Conservation (phyloP, 2,888 invertebrate genomes). For the Portevinia maculata region DNA sequence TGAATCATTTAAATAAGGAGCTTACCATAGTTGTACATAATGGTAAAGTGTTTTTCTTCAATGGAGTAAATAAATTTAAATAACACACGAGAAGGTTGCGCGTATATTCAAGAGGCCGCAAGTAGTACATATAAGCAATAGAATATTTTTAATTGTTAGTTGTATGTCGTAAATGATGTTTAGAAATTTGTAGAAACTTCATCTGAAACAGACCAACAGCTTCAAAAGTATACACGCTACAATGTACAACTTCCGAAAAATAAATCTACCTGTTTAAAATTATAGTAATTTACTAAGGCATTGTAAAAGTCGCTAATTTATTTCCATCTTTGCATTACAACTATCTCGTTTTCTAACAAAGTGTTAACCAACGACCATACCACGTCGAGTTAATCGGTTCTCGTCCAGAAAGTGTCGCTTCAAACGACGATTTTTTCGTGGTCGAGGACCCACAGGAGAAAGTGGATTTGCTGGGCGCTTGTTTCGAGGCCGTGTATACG, state of each 20-base stretch:
- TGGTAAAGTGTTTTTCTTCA: conserved; percentile 91
- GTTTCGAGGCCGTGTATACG: no score
- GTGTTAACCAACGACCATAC: no score
- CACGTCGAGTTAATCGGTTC: no score
- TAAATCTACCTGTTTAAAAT: no score
- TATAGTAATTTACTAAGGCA: not conserved
- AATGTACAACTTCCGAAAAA: no score
- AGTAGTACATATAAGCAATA: conserved; percentile 59
- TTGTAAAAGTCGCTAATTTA: no score
- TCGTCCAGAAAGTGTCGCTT: no score
- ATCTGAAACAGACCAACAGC: not conserved
- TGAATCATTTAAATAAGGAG: conserved; percentile 72
- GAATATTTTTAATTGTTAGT: conserved; percentile 49
- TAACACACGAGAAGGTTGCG: conserved; percentile 39
- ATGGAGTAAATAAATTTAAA: conserved; percentile 60
- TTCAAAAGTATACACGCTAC: not conserved
- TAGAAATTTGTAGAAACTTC: not conserved
- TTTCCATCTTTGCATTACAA: no score
- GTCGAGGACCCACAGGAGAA: no score
- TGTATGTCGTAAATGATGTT: conserved; percentile 7
- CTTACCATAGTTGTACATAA: conserved; percentile 94
- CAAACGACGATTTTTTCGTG: no score
- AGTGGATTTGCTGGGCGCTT: no score
- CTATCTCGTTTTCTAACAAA: no score
- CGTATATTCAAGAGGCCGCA: conserved; percentile 35